phyloP scores from a whole-genome alignment of 2,797 vertebrate genomes.

The Yasuhikotakia modesta region DNA sequence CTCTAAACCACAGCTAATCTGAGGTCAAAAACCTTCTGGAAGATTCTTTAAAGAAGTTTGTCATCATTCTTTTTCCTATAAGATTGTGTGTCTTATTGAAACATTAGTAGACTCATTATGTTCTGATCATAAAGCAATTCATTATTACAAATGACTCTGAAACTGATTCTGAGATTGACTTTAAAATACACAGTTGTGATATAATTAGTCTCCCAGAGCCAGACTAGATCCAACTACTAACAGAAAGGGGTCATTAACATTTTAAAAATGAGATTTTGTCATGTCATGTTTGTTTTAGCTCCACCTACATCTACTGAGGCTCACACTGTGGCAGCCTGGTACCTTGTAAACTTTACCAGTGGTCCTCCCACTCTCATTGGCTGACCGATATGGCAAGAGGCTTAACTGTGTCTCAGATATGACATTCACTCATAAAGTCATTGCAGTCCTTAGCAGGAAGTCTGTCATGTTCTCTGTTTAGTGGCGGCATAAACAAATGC shows the following conservation, averaged over 20 bases:
- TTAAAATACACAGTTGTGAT: too few relatives aligned
- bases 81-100: constrained; percentile 65
- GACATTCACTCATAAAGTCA: background rate
- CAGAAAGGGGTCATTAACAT: too few relatives aligned
- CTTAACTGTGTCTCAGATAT: background rate
- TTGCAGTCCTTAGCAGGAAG: constrained; percentile 75
- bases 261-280: too few relatives aligned
- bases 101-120: constrained; percentile 64
- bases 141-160: background rate
- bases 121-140: background rate
- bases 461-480: constrained; percentile 70
- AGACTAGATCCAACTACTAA: too few relatives aligned
- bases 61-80: too few relatives aligned
- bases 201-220: too few relatives aligned
- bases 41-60: constrained; percentile 74
- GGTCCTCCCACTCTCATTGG: background rate
- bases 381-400: background rate
- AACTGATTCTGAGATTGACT: background rate
- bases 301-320: too few relatives aligned
- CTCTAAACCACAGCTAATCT: constrained; percentile 79
- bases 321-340: too few relatives aligned
- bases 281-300: too few relatives aligned
- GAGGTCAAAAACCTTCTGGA: constrained; percentile 79
- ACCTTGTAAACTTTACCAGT: too few relatives aligned
- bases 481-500: constrained; percentile 62